Conservation (phyloP, 2,797 vertebrate species). For the Cryptoblepharus egeriae region DNA sequence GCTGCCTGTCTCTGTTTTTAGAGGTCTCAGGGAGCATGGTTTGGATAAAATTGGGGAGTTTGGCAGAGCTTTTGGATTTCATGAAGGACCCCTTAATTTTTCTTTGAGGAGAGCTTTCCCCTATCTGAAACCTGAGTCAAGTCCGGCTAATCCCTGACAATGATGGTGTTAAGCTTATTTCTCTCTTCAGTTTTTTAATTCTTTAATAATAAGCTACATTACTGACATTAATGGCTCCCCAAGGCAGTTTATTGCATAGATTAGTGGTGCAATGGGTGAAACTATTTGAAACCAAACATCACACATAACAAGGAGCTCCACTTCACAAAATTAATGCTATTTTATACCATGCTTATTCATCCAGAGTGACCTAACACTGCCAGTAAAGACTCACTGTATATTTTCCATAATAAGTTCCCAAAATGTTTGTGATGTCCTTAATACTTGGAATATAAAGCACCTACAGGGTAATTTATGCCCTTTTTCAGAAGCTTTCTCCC, state of each 20-base stretch:
- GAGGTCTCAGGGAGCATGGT: no score
- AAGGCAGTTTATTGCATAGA: conserved; percentile 7
- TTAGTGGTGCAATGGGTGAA: conserved; percentile 15
- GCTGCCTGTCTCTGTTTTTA: no score
- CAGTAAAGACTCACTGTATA: background rate
- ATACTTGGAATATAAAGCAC: background rate
- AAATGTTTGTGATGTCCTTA: background rate
- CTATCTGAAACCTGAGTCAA: background rate
- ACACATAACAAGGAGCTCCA: background rate
- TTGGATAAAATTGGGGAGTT: no score
- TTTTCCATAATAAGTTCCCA: background rate
- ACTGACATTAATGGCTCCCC: background rate
- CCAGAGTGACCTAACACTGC: background rate
- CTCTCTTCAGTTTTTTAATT: background rate
- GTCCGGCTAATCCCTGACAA: background rate
- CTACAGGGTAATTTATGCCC: background rate
- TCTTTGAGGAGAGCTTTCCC: no score
- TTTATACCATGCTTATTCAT: background rate
- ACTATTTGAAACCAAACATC: background rate
- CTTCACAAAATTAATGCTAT: conserved; percentile 3
- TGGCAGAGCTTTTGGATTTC: no score
- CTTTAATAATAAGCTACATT: background rate
- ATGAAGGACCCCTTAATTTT: no score
- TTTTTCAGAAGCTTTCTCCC: no score
- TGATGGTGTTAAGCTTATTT: background rate